A percentile compares a stretch with the other conserved stretches of the same genome.
Evolutionary conservation across 2,797 vertebrate species (phyloP).

Genomic region (Adelosebastes latens): DNA sequence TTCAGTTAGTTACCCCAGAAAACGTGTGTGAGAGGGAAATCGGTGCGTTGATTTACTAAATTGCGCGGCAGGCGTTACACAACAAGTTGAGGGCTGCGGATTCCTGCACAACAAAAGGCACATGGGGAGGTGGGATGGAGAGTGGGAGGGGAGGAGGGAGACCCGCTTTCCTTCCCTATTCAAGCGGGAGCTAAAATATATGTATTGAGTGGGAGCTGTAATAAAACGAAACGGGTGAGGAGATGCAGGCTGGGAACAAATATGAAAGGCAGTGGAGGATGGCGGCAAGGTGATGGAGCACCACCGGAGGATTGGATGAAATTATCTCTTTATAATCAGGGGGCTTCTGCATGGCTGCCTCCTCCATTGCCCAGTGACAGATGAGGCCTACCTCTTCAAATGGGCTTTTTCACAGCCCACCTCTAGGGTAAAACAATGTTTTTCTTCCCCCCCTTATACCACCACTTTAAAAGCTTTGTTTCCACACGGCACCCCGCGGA

Average conservation of each 20-base stretch:
- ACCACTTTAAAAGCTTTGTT: constrained; percentile 72
- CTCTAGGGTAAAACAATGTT: constrained; percentile 79
- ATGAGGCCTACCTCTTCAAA: constrained; percentile 79
- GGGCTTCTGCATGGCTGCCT: constrained; percentile 79
- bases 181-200: constrained; percentile 75
- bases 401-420: constrained; percentile 73
- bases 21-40: constrained; percentile 14
- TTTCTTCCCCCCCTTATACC: constrained; percentile 60
- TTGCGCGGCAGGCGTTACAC: constrained; percentile 69
- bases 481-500: constrained; percentile 50
- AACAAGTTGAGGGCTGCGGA: constrained; percentile 74
- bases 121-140: constrained; percentile 17
- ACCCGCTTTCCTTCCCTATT: constrained; percentile 60
- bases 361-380: constrained; percentile 78
- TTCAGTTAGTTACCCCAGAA: constrained; percentile 44
- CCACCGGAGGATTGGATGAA: constrained; percentile 76
- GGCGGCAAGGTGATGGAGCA: constrained; percentile 74
- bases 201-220: constrained; percentile 77
- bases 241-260: constrained; percentile 78
- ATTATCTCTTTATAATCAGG: constrained; percentile 84
- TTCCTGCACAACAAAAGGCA: constrained; percentile 74
- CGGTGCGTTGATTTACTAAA: constrained; percentile 68
- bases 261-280: constrained; percentile 79
- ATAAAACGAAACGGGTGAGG: constrained; percentile 77
- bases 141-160: constrained; percentile 36